Evolutionary conservation across 2,888 invertebrate genomes (phyloP), one percentile per base, ranked within the genome.

Genomic region (Petrolisthes manimaculis): DNA sequence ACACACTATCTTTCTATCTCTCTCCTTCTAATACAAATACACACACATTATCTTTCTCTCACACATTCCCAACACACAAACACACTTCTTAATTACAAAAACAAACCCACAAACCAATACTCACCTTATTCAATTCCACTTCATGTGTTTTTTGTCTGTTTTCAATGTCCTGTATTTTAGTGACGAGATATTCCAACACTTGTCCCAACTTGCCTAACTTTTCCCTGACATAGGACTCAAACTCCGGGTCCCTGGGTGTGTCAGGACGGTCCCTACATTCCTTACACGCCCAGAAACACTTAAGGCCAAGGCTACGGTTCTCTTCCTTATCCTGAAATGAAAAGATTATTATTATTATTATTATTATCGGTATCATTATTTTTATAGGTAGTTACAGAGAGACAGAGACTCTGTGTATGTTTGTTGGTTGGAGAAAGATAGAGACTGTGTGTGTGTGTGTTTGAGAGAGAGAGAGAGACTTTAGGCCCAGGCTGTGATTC

Each of bases 301-400:
- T 88, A 4, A 88, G 80, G 14, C 88, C 88, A 5, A 88, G 75
- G 75, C 53, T 75, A 21, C 82, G 80, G 84, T 88, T 88, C 81
- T 88, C 88, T 74, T 88, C 88, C 61, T 84, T 80, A 80, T 88
- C 88, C n/a, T n/a, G n/a, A n/a, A n/a, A n/a, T n/a, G n/a, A n/a
- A n/a, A n/a, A n/a, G n/a, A n/a, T n/a, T n/a, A n/a, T n/a, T n/a
- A n/a, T n/a, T n/a, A n/a, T n/a, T n/a, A n/a, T n/a, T n/a, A n/a
- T n/a, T n/a, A n/a, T n/a, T n/a, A n/a, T n/a, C n/a, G n/a, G n/a
- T 80, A 80, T 88, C 88, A 37, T 37, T 37, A 37, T 37, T 37
- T 37, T 37, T 37, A 37, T 37, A 37, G 37, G 2, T 37, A 37
- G 37, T 37, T 37, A 37, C 37, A 37, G 37, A 37, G 37, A 37